These are phyloP conservation scores for Suncus etruscus DNA, from an alignment of 2,113 vertebrate genomes.

Conservation along the genomic window DNA sequence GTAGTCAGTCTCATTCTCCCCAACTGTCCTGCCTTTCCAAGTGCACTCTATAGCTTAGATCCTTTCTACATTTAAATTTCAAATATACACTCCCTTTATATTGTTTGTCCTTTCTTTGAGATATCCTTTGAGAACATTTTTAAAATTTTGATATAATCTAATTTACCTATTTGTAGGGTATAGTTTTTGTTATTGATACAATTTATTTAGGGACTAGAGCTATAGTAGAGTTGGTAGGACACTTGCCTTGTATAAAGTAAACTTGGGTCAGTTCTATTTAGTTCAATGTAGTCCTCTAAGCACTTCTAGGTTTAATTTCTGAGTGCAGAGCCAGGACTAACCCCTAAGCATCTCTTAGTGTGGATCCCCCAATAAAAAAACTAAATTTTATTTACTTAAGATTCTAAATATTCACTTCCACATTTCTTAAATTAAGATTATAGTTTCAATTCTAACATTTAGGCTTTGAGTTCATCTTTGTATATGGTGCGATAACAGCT, in stretches of 20 bases:
- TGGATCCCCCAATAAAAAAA: no score
- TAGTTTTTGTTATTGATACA: slow-evolving; percentile 19
- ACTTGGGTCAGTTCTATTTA: no score
- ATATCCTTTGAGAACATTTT: not conserved
- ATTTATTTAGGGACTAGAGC: not conserved
- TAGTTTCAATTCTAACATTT: not conserved
- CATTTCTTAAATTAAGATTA: not conserved
- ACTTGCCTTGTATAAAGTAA: no score
- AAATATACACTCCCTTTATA: not conserved
- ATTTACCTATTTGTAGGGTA: not conserved
- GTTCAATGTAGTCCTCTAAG: no score
- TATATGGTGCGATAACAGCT: not conserved
- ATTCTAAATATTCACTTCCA: not conserved
- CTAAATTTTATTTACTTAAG: not conserved
- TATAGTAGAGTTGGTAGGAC: no score
- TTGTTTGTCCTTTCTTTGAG: slow-evolving; percentile 10
- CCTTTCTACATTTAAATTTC: not conserved
- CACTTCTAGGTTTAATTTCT: no score
- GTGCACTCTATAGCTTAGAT: no score
- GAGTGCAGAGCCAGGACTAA: no score
- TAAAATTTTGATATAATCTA: slow-evolving; percentile 4
- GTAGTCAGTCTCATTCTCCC: not conserved
- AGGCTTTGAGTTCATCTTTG: not conserved
- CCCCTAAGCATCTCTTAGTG: no score
- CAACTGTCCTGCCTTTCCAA: not conserved